phyloP scores from a whole-genome alignment of 2,113 vertebrate genomes.

The Nothoprocta perdicaria region DNA sequence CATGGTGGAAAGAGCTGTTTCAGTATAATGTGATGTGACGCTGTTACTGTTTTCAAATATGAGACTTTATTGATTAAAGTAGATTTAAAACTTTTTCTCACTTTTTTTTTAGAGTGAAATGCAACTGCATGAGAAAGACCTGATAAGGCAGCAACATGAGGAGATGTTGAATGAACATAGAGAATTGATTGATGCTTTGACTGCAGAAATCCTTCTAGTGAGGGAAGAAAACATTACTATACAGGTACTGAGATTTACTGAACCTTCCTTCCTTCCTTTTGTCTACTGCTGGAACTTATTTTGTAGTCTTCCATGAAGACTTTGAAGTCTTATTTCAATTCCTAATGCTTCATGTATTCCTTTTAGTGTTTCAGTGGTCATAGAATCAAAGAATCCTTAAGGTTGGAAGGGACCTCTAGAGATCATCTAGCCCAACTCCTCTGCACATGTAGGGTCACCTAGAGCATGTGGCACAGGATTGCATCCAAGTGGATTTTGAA shows the following conservation, averaged over 20 bases:
- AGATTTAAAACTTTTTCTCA: background rate
- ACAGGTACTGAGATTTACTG: constrained; percentile 77
- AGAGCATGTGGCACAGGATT: no score
- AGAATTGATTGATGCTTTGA: constrained; percentile 89
- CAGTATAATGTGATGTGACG: background rate
- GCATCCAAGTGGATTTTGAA: no score
- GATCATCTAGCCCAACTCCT: no score
- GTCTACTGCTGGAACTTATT: background rate
- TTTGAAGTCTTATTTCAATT: no score
- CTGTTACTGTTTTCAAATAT: background rate
- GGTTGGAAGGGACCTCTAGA: no score
- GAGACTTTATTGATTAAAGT: background rate
- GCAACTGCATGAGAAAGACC: constrained; percentile 74
- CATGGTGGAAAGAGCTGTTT: background rate
- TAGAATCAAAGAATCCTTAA: no score
- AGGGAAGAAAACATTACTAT: constrained; percentile 81
- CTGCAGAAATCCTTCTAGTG: constrained; percentile 86
- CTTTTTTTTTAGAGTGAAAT: constrained; percentile 79
- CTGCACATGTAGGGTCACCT: no score
- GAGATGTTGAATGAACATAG: constrained; percentile 83
- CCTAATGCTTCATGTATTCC: no score
- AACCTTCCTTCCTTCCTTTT: background rate
- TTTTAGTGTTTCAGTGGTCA: no score
- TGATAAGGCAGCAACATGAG: constrained; percentile 77
- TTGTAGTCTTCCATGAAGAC: no score